Evolutionary conservation across 2,888 invertebrate species (phyloP).

Genomic region (Bursaphelenchus okinawaensis): DNA sequence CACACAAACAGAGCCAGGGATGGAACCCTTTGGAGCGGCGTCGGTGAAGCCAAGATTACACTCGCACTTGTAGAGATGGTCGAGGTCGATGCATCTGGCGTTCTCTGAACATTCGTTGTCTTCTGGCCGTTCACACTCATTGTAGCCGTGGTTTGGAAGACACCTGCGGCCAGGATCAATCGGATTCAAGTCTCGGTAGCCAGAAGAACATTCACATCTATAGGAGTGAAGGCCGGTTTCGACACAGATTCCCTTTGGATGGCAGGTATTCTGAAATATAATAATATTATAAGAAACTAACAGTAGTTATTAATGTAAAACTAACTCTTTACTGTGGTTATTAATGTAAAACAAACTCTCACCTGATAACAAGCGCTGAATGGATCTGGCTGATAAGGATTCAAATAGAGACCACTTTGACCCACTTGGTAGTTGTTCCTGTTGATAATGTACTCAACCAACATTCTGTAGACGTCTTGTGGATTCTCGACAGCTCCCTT

Average conservation of each 20-base stretch:
- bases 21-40: conserved; percentile 43
- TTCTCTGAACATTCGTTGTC: conserved; percentile 54
- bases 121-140: conserved; percentile 51
- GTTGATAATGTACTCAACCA: conserved; percentile 47
- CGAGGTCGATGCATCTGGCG: conserved; percentile 55
- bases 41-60: conserved; percentile 53
- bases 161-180: conserved; percentile 52
- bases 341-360: not conserved
- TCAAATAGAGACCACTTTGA: conserved; percentile 46
- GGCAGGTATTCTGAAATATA: conserved; percentile 42
- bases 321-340: not conserved
- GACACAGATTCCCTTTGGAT: conserved; percentile 50
- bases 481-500: conserved; percentile 49
- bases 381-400: conserved; percentile 52
- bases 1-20: conserved; percentile 47
- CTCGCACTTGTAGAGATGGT: conserved; percentile 56
- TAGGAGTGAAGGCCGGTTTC: conserved; percentile 52
- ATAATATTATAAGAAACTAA: not conserved
- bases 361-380: conserved; percentile 56
- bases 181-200: conserved; percentile 53
- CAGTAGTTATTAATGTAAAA: not conserved
- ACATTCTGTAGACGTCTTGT: conserved; percentile 48
- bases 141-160: conserved; percentile 50
- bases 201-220: conserved; percentile 49
- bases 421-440: conserved; percentile 55